Percentiles rank a stretch among this genome's conserved stretches.
Conservation (phyloP, 2,888 invertebrate species). For the Alsophila aescularia region DNA sequence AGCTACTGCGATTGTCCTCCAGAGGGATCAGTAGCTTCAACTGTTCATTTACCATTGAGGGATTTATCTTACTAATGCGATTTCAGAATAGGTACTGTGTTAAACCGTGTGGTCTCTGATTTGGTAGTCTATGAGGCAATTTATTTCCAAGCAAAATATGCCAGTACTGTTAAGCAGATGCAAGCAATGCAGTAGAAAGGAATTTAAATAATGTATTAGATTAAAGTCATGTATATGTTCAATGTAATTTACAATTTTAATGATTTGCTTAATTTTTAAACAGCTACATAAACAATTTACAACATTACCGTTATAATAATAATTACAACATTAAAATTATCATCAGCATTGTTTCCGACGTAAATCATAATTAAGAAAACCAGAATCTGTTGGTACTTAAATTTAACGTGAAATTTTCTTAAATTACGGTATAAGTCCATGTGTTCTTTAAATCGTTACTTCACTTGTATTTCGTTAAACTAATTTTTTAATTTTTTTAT, state of each 20-base stretch:
- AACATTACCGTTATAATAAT: neutral
- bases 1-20: slow-evolving; percentile 22
- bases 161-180: slow-evolving; percentile 35
- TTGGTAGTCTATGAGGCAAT: slow-evolving; percentile 71
- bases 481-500: neutral
- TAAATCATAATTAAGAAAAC: neutral
- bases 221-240: neutral
- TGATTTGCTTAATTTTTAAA: neutral
- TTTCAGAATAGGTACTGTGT: slow-evolving; percentile 60
- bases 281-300: neutral
- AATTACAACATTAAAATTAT: neutral
- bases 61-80: slow-evolving; percentile 68
- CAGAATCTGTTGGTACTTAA: neutral
- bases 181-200: slow-evolving; percentile 23
- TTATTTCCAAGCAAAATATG: slow-evolving; percentile 51
- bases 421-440: too few species aligned
- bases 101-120: slow-evolving; percentile 44
- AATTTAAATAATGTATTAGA: slow-evolving; percentile 4
- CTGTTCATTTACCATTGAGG: slow-evolving; percentile 58
- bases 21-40: slow-evolving; percentile 57
- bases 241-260: neutral
- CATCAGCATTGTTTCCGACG: neutral
- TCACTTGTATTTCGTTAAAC: neutral
- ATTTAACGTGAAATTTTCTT: neutral
- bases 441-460: neutral